These are phyloP conservation scores for Hololepta plana DNA, from an alignment of 2,888 invertebrate species.

Conservation along the genomic window DNA sequence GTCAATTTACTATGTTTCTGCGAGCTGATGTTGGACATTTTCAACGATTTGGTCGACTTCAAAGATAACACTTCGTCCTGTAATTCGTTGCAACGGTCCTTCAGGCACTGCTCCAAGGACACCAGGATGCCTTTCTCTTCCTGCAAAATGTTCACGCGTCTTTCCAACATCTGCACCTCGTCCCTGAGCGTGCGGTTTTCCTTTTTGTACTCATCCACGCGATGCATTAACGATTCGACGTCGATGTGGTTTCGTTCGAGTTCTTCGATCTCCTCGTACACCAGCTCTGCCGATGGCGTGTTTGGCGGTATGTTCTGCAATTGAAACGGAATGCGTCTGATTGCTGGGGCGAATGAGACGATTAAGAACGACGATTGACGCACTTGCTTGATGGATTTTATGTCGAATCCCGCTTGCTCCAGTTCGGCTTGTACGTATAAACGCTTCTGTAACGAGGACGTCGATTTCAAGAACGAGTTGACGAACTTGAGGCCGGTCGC, in stretches of 20 bases:
- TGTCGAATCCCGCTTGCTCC: slow-evolving; percentile 65
- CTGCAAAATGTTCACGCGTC: slow-evolving; percentile 54
- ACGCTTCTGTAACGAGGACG: slow-evolving; percentile 54
- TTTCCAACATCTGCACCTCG: slow-evolving; percentile 50
- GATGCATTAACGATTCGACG: slow-evolving; percentile 52
- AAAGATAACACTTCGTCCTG: slow-evolving; percentile 50
- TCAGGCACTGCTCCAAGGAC: slow-evolving; percentile 54
- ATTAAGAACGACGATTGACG: slow-evolving; percentile 4
- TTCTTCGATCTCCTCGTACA: slow-evolving; percentile 50
- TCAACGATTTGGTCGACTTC: slow-evolving; percentile 33
- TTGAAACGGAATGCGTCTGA: neutral
- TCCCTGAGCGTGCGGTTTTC: slow-evolving; percentile 44
- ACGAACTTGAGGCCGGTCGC: slow-evolving; percentile 69
- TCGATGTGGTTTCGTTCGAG: slow-evolving; percentile 67
- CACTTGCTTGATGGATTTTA: slow-evolving; percentile 39
- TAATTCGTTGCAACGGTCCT: slow-evolving; percentile 56
- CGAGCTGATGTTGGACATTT: slow-evolving; percentile 20
- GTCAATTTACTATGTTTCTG: too few species aligned
- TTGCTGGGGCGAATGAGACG: too few species aligned
- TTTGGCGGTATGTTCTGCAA: slow-evolving; percentile 44
- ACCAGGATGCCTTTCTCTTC: slow-evolving; percentile 59
- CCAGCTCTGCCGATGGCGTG: slow-evolving; percentile 41
- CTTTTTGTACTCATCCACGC: slow-evolving; percentile 50
- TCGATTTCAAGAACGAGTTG: slow-evolving; percentile 63
- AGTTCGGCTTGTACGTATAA: slow-evolving; percentile 74